Evolutionary conservation across 2,888 invertebrate species (phyloP).

Genomic region (Calliopum simillimum): DNA sequence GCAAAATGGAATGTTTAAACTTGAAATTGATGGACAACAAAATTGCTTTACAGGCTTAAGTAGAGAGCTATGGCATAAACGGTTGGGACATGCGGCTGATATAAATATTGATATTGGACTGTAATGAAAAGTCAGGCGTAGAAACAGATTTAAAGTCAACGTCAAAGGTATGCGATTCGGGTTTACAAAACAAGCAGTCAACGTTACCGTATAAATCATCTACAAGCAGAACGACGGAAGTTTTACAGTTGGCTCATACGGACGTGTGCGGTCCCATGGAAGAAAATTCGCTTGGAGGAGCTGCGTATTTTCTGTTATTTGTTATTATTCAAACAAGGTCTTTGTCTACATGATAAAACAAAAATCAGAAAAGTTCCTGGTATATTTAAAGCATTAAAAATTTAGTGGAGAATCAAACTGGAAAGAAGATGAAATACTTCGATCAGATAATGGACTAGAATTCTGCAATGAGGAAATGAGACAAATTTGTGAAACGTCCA

Average conservation of each 20-base stretch:
- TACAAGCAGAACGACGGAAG: too few species aligned
- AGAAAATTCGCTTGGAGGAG: not conserved
- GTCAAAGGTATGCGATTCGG: conserved; percentile 1
- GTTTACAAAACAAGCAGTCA: conserved; percentile 18
- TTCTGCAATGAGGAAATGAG: conserved; percentile 1
- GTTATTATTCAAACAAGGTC: conserved; percentile 2
- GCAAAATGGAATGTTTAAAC: too few species aligned
- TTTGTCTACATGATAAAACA: conserved; percentile 14
- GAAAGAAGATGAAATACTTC: not conserved
- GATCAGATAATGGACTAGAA: conserved; percentile 13
- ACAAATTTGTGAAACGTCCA: not conserved
- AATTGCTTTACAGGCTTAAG: too few species aligned
- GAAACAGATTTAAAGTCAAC: conserved; percentile 11
- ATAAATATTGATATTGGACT: not conserved
- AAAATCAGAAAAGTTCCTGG: conserved; percentile 9
- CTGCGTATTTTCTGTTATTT: conserved; percentile 1
- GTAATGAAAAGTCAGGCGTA: not conserved
- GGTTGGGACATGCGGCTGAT: conserved; percentile 26
- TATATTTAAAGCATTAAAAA: not conserved
- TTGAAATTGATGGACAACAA: too few species aligned
- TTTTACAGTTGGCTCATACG: not conserved
- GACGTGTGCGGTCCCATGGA: conserved; percentile 23
- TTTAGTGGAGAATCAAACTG: conserved; percentile 9
- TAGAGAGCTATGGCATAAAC: conserved; percentile 21
- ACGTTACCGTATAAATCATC: too few species aligned